Percentiles rank a stretch among this genome's conserved stretches.
Conservation (phyloP, 2,888 invertebrate species). For the Heteromyza rotundicornis region DNA sequence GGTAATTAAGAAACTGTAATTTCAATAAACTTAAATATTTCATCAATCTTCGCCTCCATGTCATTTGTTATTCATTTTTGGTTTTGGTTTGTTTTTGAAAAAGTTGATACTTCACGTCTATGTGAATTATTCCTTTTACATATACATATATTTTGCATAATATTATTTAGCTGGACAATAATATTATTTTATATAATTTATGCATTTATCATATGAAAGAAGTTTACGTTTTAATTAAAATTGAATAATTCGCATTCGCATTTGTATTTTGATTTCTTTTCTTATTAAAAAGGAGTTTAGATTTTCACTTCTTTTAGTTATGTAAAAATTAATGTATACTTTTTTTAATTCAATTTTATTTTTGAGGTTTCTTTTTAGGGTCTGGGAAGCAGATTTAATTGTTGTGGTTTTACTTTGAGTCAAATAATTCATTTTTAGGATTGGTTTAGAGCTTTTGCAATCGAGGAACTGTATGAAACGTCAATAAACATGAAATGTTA, state of each 20-base stretch:
- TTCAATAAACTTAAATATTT: constrained; percentile 63
- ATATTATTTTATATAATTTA: constrained; percentile 26
- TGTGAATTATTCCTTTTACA: constrained; percentile 28
- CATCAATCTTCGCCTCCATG: constrained; percentile 56
- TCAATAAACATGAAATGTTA: neutral
- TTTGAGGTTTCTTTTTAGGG: too few relatives aligned
- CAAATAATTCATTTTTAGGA: neutral
- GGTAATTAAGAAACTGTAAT: constrained; percentile 64
- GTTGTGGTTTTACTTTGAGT: neutral
- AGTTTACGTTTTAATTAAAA: constrained; percentile 26
- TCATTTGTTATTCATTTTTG: constrained; percentile 18
- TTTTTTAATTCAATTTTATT: too few relatives aligned
- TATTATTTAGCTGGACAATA: constrained; percentile 27
- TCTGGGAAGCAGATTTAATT: neutral
- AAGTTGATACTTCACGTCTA: constrained; percentile 32
- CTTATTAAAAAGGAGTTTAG: neutral
- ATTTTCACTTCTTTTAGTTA: constrained; percentile 5
- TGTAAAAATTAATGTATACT: constrained; percentile 1
- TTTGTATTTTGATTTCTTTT: constrained; percentile 10
- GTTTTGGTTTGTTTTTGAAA: constrained; percentile 24
- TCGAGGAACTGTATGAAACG: too few relatives aligned
- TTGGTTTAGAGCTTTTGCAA: too few relatives aligned
- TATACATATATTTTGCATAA: constrained; percentile 1
- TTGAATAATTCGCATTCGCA: constrained; percentile 28
- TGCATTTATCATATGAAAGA: constrained; percentile 31